Conservation (phyloP, 2,797 vertebrate species). For the Chaetophractus vellerosus region DNA sequence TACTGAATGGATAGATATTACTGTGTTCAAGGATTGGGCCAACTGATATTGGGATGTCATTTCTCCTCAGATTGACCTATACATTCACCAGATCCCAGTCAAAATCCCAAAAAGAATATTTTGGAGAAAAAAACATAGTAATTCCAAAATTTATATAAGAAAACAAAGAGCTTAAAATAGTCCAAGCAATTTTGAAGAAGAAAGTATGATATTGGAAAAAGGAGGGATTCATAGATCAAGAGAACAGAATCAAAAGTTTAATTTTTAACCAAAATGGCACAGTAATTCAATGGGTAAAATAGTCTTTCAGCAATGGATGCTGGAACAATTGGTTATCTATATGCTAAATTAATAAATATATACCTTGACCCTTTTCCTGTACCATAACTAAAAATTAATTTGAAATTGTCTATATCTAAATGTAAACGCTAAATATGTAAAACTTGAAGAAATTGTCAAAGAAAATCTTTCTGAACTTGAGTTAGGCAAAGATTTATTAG, state of each 20-base stretch:
- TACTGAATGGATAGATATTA: background rate
- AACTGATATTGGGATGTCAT: background rate
- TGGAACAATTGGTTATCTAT: background rate
- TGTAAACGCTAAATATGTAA: background rate
- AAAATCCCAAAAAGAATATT: background rate
- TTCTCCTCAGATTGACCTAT: conserved; percentile 9
- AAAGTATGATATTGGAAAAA: background rate
- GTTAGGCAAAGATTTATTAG: conserved; percentile 32
- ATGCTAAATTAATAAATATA: conserved; percentile 26
- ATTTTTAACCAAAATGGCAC: background rate
- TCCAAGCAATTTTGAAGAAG: background rate
- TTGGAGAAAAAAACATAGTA: background rate
- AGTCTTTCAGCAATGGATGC: background rate
- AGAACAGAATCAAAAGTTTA: background rate
- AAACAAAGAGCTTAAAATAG: background rate
- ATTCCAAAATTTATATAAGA: background rate
- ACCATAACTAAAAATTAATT: background rate
- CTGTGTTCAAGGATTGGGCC: background rate
- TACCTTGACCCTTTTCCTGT: background rate
- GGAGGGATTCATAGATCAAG: background rate
- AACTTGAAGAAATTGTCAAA: background rate
- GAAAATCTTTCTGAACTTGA: conserved; percentile 52
- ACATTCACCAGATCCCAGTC: background rate
- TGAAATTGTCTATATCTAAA: background rate
- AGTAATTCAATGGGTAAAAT: background rate